Conservation (phyloP, 2,797 vertebrate genomes). For the Anolis apletophallus region DNA sequence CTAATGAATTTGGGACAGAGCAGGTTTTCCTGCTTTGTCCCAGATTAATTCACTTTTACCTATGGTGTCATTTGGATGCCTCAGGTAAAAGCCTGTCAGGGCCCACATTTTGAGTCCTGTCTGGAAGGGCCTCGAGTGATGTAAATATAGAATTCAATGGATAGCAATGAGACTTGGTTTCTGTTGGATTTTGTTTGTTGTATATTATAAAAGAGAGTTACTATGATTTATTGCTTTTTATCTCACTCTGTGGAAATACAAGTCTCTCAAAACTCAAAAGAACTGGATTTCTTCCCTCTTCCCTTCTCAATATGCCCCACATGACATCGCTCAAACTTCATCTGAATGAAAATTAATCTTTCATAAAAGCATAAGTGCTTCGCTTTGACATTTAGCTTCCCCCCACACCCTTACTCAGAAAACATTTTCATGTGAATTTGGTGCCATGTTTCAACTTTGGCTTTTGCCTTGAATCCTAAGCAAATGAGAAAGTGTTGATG, state of each 20-base stretch:
- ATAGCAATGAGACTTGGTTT: background rate
- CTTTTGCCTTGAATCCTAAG: slow-evolving; percentile 37
- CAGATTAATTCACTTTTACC: too few species aligned
- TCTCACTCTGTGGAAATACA: background rate
- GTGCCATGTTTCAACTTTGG: slow-evolving; percentile 32
- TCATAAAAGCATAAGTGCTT: slow-evolving; percentile 34
- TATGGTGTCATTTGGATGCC: too few species aligned
- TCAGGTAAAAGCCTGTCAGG: too few species aligned
- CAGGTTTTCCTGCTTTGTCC: too few species aligned
- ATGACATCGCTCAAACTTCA: slow-evolving; percentile 9
- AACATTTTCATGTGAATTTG: slow-evolving; percentile 32
- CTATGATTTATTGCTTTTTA: slow-evolving; percentile 1
- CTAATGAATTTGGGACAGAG: too few species aligned
- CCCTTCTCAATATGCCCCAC: slow-evolving; percentile 20
- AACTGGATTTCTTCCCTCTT: background rate
- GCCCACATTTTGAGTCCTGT: too few species aligned
- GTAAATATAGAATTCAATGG: background rate
- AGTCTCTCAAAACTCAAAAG: background rate
- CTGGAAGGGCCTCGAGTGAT: background rate
- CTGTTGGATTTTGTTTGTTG: background rate
- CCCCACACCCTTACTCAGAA: background rate
- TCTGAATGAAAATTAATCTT: slow-evolving; percentile 49
- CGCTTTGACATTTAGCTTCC: slow-evolving; percentile 29
- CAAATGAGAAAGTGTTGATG: slow-evolving; percentile 42
- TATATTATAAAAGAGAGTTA: background rate